These are phyloP conservation scores for Melanotaenia parkinsoni DNA, from an alignment of 2,797 vertebrate species.

Conservation along the genomic window DNA sequence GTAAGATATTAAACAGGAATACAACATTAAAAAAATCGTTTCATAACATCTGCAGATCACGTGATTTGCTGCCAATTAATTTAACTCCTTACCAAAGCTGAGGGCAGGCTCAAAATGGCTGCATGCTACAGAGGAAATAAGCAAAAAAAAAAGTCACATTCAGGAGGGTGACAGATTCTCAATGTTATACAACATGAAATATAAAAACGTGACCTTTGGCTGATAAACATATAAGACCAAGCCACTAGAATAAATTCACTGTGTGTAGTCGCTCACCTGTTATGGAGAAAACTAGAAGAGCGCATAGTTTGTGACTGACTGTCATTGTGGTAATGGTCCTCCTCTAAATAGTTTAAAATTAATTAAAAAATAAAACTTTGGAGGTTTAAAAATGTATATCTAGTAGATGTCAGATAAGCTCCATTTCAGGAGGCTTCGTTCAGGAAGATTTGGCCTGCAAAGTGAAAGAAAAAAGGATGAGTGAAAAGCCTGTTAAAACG, in stretches of 20 bases:
- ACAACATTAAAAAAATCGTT: not conserved
- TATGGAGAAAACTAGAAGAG: conserved; percentile 70
- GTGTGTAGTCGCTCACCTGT: conserved; percentile 67
- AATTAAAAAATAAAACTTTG: conserved; percentile 34
- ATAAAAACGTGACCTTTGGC: conserved; percentile 20
- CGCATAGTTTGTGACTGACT: conserved; percentile 44
- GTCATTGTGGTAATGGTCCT: conserved; percentile 66
- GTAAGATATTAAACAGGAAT: not conserved
- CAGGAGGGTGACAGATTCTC: not conserved
- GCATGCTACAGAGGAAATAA: conserved; percentile 57
- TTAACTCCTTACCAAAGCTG: conserved; percentile 71
- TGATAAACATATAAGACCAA: conserved; percentile 11
- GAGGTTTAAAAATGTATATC: conserved; percentile 5
- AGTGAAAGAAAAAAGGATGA: conserved; percentile 21
- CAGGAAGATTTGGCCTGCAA: conserved; percentile 74
- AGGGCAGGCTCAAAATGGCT: conserved; percentile 59
- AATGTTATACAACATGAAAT: not conserved
- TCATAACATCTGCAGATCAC: not conserved
- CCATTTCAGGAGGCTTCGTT: conserved; percentile 58
- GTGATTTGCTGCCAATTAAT: not conserved
- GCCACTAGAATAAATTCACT: not conserved
- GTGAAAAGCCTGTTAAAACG: not conserved
- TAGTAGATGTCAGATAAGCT: conserved; percentile 47
- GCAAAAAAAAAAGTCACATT: conserved; percentile 11
- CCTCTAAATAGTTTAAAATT: conserved; percentile 31